Evolutionary conservation across 1,140 invertebrate species (phyloP), one percentile per base, ranked within the genome.

Genomic region (Orussus abietinus): DNA sequence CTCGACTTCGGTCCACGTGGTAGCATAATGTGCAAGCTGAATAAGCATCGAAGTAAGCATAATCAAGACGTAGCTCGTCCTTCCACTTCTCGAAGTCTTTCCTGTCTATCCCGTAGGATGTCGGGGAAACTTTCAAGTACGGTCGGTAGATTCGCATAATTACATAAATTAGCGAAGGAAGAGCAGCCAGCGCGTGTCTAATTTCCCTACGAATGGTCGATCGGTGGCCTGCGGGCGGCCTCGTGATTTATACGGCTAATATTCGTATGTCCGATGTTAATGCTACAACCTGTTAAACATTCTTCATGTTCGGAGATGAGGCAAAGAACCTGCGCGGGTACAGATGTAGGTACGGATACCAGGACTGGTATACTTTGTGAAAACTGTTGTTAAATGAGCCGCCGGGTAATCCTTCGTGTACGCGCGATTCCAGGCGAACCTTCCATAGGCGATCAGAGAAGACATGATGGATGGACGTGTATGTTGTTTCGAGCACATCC

Each of bases 191-290:
- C 55, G 49, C 46, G 51, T 57, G 48, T 56, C 51, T 65, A 64
- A 66, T 65, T 66, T 65, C 46, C 59, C 62, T 64, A 56, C 53
- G 51, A 65, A 62, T 58, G 45, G 44, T 41, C 44, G 52, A 57
- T 62, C 51, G 45, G 45, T 22, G 47, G 39, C 45, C 49, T 44
- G 53, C 53, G 46, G 57, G 57, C 51, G 50, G 48, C 42, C 35
- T 25, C 7, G 53, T 62, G 59, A 63, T 62, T 61, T 57, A 64
- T 42, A 48, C 38, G 38, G 42, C 51, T 53, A 50, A 49, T 56
- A 44, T 45, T 49, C 33, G 34, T 33, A 43, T 43, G 22, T 30
- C 25, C 44, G 42, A 49, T 47, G 56, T 52, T 49, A 48, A 56
- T 53, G 39, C 44, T 56, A 60, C 53, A 60, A 49, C 46, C 44